Base-by-base conservation (phyloP, 2,888 invertebrate species). In the Macrosiphum euphorbiae region DNA sequence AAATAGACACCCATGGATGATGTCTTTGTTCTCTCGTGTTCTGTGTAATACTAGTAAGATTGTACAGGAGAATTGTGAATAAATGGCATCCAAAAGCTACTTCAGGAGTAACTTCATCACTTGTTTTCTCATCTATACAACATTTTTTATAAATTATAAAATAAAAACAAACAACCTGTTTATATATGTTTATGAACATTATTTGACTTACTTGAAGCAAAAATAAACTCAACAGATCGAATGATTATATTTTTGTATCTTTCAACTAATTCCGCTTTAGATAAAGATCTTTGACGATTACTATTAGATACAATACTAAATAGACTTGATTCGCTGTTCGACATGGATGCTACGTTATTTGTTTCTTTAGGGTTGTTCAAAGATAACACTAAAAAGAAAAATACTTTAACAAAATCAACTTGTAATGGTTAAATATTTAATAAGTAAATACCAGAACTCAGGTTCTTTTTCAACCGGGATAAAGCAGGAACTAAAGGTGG, bases 191-290 rank as follows among this genome's bases (percentile, higher is more conserved):
- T 84, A 61, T 28, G 41, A 26, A 58, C 28, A 87, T 35, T 35
- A 16, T 24, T 86, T 87, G 58, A 92, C 92, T n/a, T 35, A 93
- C 90, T 88, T 84, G 16, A 67, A 3, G 88, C 58, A 88, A 91
- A 94, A 88, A 94, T 92, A 78, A 94, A 94, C 24, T 94, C 94
- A 28, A 94, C 90, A 41, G 94, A 94, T 86, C 94, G 96, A 88
- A 96, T 95, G 86, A 96, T 96, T 13, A 96, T 95, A 44, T 96
- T 95, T 88, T 96, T 96, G 95, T 97, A 97, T 24, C 97, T 96
- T 95, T 97, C 96, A 88, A 96, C 96, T 88, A 96, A 95, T 95
- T 97, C 97, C 47, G 94, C 92, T 61, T 94, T 89, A 78, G 94
- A 94, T 35, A 95, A 52, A 44, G 89, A 90, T 88, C 94, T 94